Evolutionary conservation across 2,797 vertebrate genomes (phyloP).

Genomic region (Anomalospiza imberbis): DNA sequence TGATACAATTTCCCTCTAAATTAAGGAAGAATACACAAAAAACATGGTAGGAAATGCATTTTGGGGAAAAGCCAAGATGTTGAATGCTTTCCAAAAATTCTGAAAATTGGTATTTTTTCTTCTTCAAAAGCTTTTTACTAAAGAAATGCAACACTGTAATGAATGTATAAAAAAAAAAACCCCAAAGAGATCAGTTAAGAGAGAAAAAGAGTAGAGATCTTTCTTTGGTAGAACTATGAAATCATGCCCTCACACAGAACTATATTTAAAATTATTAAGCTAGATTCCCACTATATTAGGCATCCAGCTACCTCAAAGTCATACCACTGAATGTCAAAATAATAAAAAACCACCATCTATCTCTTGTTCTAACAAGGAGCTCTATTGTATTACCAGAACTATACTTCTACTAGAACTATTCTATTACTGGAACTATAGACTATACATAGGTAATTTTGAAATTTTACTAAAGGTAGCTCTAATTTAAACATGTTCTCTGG

Average conservation of each 20-base stretch:
- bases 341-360: background rate
- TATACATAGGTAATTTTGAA: background rate
- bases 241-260: background rate
- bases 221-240: background rate
- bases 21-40: background rate
- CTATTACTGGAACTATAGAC: background rate
- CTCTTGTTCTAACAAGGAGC: background rate
- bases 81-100: background rate
- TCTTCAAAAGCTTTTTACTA: background rate
- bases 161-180: background rate
- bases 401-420: too few species aligned
- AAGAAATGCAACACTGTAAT: background rate
- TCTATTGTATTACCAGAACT: too few species aligned
- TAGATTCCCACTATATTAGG: background rate
- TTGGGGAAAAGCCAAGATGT: background rate
- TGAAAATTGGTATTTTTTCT: background rate
- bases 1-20: background rate
- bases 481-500: background rate
- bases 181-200: background rate
- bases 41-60: background rate
- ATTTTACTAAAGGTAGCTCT: background rate
- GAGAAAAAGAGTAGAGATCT: background rate
- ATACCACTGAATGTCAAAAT: background rate
- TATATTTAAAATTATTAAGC: background rate
- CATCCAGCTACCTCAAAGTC: background rate